Evolutionary conservation across 2,888 invertebrate genomes (phyloP).

Genomic region (Molanna angustata): DNA sequence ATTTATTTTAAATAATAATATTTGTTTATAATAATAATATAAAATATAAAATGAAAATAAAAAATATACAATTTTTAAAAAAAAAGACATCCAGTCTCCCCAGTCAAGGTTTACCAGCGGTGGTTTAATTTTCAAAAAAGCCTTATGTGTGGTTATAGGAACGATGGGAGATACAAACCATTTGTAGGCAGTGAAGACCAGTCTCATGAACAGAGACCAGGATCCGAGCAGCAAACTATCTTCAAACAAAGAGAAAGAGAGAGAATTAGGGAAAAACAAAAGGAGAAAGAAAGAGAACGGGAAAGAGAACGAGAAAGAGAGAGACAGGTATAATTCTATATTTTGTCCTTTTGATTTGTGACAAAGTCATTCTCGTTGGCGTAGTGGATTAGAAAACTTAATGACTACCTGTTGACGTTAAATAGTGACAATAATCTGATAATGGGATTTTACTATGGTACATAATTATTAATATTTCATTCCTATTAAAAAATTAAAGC

Average conservation of each 20-base stretch:
- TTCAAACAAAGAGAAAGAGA: conserved; percentile 25
- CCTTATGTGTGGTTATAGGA: conserved; percentile 39
- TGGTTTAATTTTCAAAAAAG: conserved; percentile 8
- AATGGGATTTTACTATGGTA: too few species aligned
- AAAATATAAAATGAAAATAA: too few species aligned
- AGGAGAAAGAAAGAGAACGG: conserved; percentile 23
- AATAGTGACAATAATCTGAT: too few species aligned
- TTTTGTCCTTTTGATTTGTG: too few species aligned
- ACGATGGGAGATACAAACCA: conserved; percentile 50
- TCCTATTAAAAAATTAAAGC: too few species aligned
- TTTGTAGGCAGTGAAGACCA: conserved; percentile 58
- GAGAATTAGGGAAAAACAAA: conserved; percentile 21
- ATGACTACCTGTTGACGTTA: too few species aligned
- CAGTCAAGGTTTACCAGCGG: neutral
- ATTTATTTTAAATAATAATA: too few species aligned
- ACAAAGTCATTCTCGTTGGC: too few species aligned
- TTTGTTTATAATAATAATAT: too few species aligned
- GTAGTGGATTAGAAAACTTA: too few species aligned
- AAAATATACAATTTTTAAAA: neutral
- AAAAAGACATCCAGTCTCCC: neutral
- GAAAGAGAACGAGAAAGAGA: conserved; percentile 23
- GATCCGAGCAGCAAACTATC: conserved; percentile 37
- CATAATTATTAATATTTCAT: too few species aligned
- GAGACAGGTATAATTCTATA: neutral
- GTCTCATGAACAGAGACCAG: conserved; percentile 63